These are phyloP conservation scores for Orthosia gothica DNA, from an alignment of 2,888 invertebrate species.

Conservation along the genomic window DNA sequence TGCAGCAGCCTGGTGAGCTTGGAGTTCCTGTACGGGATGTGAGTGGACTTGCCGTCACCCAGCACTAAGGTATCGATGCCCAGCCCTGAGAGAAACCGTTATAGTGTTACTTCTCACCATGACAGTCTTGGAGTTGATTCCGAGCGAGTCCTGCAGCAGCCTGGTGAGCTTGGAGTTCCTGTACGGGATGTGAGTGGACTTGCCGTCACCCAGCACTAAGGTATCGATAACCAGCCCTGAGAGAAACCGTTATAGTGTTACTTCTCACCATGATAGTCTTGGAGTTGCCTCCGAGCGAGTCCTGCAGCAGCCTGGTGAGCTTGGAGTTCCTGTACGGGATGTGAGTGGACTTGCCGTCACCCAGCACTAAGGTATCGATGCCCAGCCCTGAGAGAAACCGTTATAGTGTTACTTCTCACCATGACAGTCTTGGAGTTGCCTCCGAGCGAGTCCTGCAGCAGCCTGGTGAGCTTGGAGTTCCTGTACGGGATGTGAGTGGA, in stretches of 20 bases:
- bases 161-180: conserved; percentile 99
- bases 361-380: conserved; percentile 99
- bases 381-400: conserved; percentile 99
- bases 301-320: conserved; percentile 98
- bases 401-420: too few species aligned
- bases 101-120: conserved; percentile 92
- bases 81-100: too few species aligned
- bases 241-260: too few species aligned
- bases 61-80: too few species aligned
- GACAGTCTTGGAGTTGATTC: conserved; percentile 98
- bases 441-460: conserved; percentile 99
- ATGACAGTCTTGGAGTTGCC: conserved; percentile 99
- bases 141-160: conserved; percentile 98
- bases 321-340: conserved; percentile 99
- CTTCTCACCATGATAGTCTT: conserved; percentile 97
- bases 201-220: too few species aligned
- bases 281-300: conserved; percentile 99
- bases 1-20: conserved; percentile 98
- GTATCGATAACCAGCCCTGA: too few species aligned
- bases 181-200: conserved; percentile 95
- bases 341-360: conserved; percentile 99
- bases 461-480: conserved; percentile 98
- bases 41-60: too few species aligned
- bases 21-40: conserved; percentile 99
- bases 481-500: conserved; percentile 99